Evolutionary conservation across 2,888 invertebrate genomes (phyloP).

Genomic region (Lysandra bellargus): DNA sequence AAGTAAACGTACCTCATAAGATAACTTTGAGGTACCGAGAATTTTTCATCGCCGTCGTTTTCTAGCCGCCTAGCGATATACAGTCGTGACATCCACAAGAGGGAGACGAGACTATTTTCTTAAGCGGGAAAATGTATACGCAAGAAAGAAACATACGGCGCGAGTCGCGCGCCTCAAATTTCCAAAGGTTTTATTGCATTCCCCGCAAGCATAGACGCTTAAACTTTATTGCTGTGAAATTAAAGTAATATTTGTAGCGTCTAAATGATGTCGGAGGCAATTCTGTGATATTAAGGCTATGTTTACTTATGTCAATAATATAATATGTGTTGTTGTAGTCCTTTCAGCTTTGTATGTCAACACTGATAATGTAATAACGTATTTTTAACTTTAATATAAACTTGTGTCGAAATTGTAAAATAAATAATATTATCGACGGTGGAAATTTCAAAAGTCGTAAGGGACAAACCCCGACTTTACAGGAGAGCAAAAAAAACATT

Average conservation of each 20-base stretch:
- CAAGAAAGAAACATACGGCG: slow-evolving; percentile 72
- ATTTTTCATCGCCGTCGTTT: slow-evolving; percentile 73
- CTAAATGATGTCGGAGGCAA: slow-evolving; percentile 77
- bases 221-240: slow-evolving; percentile 79
- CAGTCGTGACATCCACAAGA: slow-evolving; percentile 67
- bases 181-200: slow-evolving; percentile 79
- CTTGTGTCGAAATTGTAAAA: no score
- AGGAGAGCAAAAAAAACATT: no score
- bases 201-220: slow-evolving; percentile 77
- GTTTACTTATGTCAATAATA: slow-evolving; percentile 73
- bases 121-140: slow-evolving; percentile 60
- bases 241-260: slow-evolving; percentile 80
- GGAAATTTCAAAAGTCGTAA: no score
- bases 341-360: neutral
- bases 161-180: slow-evolving; percentile 66
- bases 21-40: slow-evolving; percentile 77
- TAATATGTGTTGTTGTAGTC: slow-evolving; percentile 67
- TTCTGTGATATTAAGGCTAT: slow-evolving; percentile 76
- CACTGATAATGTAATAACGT: neutral
- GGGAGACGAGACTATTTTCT: slow-evolving; percentile 62
- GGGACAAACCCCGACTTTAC: no score
- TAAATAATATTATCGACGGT: no score
- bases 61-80: slow-evolving; percentile 74
- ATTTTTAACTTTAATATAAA: no score
- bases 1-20: slow-evolving; percentile 72